Percentiles rank a stretch among this genome's conserved stretches.
Conservation (phyloP, 2,113 vertebrate genomes). For the Leucoraja erinaceus region DNA sequence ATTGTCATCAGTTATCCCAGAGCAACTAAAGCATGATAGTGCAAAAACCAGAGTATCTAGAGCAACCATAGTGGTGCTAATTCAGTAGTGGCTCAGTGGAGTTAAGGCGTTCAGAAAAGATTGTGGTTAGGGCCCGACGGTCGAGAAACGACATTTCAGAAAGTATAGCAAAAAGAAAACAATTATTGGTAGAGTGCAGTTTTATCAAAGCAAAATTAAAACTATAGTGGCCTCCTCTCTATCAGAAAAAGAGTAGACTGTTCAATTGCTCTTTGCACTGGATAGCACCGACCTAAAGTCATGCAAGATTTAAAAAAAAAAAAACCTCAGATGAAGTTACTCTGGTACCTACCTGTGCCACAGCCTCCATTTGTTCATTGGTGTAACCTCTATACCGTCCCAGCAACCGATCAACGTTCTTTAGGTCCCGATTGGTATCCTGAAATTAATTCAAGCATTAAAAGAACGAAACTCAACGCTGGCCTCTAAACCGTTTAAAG, state of each 20-base stretch:
- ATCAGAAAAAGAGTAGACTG: not conserved
- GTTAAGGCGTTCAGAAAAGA: too few relatives aligned
- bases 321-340: not conserved
- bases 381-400: conserved; percentile 78
- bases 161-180: not conserved
- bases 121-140: too few relatives aligned
- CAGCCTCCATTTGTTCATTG: conserved; percentile 71
- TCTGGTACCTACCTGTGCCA: conserved; percentile 65
- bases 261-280: not conserved
- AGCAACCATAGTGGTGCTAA: too few relatives aligned
- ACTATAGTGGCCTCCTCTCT: not conserved
- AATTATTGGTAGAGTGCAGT: not conserved
- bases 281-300: not conserved
- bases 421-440: conserved; percentile 83
- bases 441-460: conserved; percentile 48
- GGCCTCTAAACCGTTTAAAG: not conserved
- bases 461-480: not conserved
- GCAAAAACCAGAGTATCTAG: too few relatives aligned
- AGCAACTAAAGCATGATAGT: too few relatives aligned
- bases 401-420: conserved; percentile 80
- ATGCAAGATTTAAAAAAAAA: not conserved
- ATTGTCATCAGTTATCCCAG: too few relatives aligned
- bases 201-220: not conserved
- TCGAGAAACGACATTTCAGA: not conserved
- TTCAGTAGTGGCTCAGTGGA: too few relatives aligned